These are phyloP conservation scores for Odontamblyopus rebecca DNA, from an alignment of 2,797 vertebrate species.

Conservation along the genomic window DNA sequence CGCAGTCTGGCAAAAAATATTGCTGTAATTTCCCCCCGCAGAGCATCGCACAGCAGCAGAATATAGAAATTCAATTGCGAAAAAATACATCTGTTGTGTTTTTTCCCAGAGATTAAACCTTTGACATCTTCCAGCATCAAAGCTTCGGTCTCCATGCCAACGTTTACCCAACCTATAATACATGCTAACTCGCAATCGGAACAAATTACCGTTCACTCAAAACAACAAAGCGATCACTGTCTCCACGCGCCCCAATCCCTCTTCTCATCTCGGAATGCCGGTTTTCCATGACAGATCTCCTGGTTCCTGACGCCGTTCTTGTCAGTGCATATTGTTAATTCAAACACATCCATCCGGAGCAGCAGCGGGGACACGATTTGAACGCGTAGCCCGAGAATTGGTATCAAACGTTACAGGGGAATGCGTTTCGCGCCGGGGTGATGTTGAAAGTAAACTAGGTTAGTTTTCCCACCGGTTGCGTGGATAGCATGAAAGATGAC, in stretches of 20 bases:
- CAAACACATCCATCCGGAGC: conserved; percentile 31
- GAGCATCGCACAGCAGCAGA: background rate
- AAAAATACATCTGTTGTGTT: conserved; percentile 18
- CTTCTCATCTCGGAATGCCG: conserved; percentile 41
- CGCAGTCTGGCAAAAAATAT: background rate
- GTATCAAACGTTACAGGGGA: conserved; percentile 34
- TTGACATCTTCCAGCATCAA: conserved; percentile 64
- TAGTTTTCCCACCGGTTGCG: conserved; percentile 50
- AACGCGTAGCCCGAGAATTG: conserved; percentile 24
- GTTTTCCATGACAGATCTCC: conserved; percentile 36
- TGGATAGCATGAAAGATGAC: conserved; percentile 38
- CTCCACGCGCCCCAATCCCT: conserved; percentile 43
- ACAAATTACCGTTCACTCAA: conserved; percentile 47
- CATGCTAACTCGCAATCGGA: conserved; percentile 60
- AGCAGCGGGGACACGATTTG: conserved; percentile 26
- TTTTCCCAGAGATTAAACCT: conserved; percentile 33
- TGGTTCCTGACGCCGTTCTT: conserved; percentile 43
- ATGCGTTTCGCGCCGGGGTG: conserved; percentile 15
- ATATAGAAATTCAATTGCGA: conserved; percentile 9
- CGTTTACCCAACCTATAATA: conserved; percentile 63
- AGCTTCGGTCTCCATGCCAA: conserved; percentile 50
- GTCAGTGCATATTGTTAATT: conserved; percentile 57
- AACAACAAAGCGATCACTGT: conserved; percentile 60
- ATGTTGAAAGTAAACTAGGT: conserved; percentile 51
- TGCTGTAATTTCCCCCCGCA: background rate